Evolutionary conservation across 2,113 vertebrate genomes (phyloP), one percentile per base, ranked within the genome.

Genomic region (Catharus minimus): DNA sequence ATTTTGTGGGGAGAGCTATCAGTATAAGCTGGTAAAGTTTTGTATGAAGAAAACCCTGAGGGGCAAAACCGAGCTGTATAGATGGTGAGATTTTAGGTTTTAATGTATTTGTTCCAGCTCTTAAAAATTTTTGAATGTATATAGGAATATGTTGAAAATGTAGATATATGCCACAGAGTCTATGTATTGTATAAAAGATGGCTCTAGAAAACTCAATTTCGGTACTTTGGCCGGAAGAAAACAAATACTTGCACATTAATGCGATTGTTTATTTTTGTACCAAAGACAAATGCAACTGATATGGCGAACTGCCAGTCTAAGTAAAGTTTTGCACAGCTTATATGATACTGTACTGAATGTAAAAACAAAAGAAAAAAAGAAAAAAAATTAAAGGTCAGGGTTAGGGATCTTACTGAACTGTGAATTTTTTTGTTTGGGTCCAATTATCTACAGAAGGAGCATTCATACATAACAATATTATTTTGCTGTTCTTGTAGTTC

Each of bases 301-400:
- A 98, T 98, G 99, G 99, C 98, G 82, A 98, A 98, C 98, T 99
- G 99, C 99, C 99, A 99, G 99, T 99, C 98, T 98, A 99, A 99
- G 99, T 99, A 99, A 99, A 99, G 99, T 99, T 99, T 99, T 99
- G 99, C 99, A 99, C 99, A 99, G 99, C 98, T 99, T 99, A 99
- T 98, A 98, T 99, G 98, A 99, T 98, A 99, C 99, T 99, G 98
- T 99, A 99, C 98, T 99, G 99, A 99, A 99, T 99, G 99, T 99
- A 99, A 98, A 98, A 98, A 97, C 92, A 97, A 97, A 97, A 89
- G 95, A 95, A 93, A 96, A 96, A 85, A 83, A 79, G 84, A 93
- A 95, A 96, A 97, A 96, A 96, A 95, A 77, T 94, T 93, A 97
- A 97, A 98, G 98, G 98, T 98, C 98, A 98, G 98, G 98, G 98